Evolutionary conservation across 2,113 vertebrate genomes (phyloP).

Genomic region (Balaeniceps rex): DNA sequence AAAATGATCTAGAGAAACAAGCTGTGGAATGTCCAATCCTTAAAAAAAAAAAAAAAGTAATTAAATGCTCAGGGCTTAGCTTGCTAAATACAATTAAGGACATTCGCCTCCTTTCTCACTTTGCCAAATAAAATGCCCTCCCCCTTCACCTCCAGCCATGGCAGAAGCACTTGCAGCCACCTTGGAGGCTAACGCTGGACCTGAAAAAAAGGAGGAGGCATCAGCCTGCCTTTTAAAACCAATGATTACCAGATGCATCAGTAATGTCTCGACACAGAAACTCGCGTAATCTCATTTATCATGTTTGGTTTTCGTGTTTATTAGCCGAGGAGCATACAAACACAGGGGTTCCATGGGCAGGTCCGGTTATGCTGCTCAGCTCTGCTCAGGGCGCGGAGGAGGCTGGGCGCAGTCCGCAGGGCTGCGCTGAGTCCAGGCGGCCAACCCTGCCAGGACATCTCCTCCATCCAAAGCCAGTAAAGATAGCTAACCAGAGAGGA

Average conservation of each 20-base stretch:
- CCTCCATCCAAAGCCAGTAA: neutral
- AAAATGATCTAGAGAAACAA: slow-evolving; percentile 31
- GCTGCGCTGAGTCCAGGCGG: neutral
- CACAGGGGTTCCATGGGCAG: neutral
- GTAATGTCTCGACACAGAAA: fast-evolving
- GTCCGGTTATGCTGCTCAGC: neutral
- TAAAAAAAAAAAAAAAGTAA: neutral
- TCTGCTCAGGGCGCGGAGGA: neutral
- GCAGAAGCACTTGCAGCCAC: neutral
- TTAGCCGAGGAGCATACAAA: neutral
- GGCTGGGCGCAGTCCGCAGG: neutral
- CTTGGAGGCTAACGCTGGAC: neutral
- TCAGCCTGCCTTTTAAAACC: neutral
- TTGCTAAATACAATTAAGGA: slow-evolving; percentile 8
- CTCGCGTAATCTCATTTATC: fast-evolving
- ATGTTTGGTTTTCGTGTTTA: fast-evolving
- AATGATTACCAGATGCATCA: neutral
- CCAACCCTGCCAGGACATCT: neutral
- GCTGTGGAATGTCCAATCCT: slow-evolving; percentile 46
- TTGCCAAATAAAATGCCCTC: neutral
- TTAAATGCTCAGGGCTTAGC: slow-evolving; percentile 2
- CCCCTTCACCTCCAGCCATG: neutral
- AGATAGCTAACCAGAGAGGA: neutral
- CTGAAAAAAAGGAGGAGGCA: neutral
- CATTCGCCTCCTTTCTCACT: neutral